Evolutionary conservation across 2,888 invertebrate genomes (phyloP), one percentile per base, ranked within the genome.

Genomic region (Laspeyria flexula): DNA sequence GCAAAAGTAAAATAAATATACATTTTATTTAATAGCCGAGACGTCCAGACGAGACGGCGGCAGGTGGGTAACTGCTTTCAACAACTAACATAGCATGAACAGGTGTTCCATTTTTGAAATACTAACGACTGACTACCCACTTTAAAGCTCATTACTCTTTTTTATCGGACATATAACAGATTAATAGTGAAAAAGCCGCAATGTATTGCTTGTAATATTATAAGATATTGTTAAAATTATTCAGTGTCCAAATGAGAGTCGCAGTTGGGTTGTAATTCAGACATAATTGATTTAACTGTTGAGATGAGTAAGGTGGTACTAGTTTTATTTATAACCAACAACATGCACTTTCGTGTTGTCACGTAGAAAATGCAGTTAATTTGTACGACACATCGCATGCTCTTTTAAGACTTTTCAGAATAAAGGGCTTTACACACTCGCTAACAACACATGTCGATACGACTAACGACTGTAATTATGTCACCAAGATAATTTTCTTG

Each of bases 11-110:
- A 9, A 29, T 23, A 12, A 33, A 31, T 29, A 43, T 21, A 5
- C 7, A 10, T 15, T 4, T 7, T 9, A 0, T 6, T 42, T 21
- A 51, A 47, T 31, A 48, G 47, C 31, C 33, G 18, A 39, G 43
- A 35, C 40, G 27, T 30, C 38, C 15, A 69, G 61, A 65, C 70
- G 47, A 25, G 12, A 27, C 25, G 70, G 65, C 70, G 66, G 65
- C 65, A 65, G 65, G 70, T 65, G 65, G 30, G 12, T 25, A 11
- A 38, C 52, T 65, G 70, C 53, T 45, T 52, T 3, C 5, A 15
- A 43, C 48, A 44, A 30, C 47, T 51, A 47, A 43, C 44, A 56
- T 56, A 37, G 33, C 15, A 18, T n/a, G 29, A 60, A 55, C 65
- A 65, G 65, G 70, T 65, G 70, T 46, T 18, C 33, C 7, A 23